Evolutionary conservation across 2,797 vertebrate genomes (phyloP), one percentile per base, ranked within the genome.

Genomic region (Melanotaenia nigrans): DNA sequence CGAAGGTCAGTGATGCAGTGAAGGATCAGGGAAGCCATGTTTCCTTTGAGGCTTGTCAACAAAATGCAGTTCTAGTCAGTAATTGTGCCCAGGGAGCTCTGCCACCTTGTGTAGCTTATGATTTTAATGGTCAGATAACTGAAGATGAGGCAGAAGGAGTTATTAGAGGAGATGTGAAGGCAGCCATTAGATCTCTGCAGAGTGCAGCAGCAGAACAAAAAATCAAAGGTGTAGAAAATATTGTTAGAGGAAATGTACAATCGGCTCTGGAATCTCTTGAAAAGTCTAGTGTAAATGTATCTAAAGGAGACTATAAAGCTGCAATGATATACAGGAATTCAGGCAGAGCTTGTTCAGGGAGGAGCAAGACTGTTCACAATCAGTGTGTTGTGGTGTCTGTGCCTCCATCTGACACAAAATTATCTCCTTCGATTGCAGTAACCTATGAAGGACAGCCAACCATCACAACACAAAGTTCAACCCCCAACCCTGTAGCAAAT

Each of bases 391-490:
- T 94, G 82, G 90, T 92, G 83, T 80, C 91, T 88, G 42, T 93
- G 73, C 93, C 93, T 56, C 92, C 91, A 81, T 93, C 93, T 96
- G 95, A 95, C 85, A 95, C 95, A 94, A 90, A 95, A 92, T 95
- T 96, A 94, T 96, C 95, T 96, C 96, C 95, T 95, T 93, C 96
- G 96, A 96, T 95, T 98, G 95, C 97, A 97, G 96, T 98, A 95
- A 97, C 90, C 83, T 92, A 90, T 93, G 90, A 95, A 82, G 95
- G 93, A 86, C 90, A 84, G 59, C 87, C 91, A 89, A 67, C 87
- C 84, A 85, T 91, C 87, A 79, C 88, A 84, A 77, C 88, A 88
- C 71, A 90, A 85, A 91, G 86, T 79, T 80, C 92, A 75, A 72
- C 92, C 83, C 74, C 82, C 80, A 79, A 82, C 78, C 77, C 82